Conservation (phyloP, 23 tunicate species). For the Phallusia fumigata region DNA sequence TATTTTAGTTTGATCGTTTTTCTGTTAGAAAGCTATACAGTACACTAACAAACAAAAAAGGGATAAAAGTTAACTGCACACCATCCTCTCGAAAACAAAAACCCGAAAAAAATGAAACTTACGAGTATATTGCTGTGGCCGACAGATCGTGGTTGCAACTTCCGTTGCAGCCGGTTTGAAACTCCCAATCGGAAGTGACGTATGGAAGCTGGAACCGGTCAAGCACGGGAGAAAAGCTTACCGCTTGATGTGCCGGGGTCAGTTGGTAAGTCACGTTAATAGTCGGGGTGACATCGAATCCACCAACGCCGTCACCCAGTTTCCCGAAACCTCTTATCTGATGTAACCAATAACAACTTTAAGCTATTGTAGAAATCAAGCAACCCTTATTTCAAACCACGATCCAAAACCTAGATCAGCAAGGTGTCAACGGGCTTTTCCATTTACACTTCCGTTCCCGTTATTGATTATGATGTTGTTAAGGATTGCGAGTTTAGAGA, state of each 20-base stretch:
- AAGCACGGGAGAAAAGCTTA: neutral
- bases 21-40: no score
- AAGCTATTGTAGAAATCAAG: no score
- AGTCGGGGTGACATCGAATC: neutral
- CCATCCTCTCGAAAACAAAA: neutral
- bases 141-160: slow-evolving; percentile 33
- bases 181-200: neutral
- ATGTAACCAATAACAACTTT: neutral
- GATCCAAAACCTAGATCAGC: no score
- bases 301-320: neutral
- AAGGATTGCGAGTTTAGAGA: no score
- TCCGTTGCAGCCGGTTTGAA: slow-evolving; percentile 35
- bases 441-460: no score
- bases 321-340: neutral
- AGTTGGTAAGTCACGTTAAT: neutral
- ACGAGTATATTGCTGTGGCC: slow-evolving; percentile 33
- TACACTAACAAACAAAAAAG: no score
- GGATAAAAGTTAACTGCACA: no score
- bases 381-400: no score
- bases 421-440: no score
- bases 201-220: neutral
- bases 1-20: no score
- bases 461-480: no score
- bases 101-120: neutral
- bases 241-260: neutral